phyloP scores from a whole-genome alignment of 2,888 invertebrate species.

The Sycophila texana region DNA sequence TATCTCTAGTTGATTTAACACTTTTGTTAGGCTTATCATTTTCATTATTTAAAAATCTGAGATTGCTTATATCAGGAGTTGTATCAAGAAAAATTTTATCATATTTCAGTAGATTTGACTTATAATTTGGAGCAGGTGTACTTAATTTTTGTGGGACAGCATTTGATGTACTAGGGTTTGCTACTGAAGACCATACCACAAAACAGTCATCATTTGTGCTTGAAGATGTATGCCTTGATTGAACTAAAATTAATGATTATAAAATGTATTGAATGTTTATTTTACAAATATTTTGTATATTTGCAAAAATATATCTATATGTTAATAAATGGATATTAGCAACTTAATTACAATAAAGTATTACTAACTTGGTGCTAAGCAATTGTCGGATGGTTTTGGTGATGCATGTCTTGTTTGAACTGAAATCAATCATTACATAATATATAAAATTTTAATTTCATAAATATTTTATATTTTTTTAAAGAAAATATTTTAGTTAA shows the following conservation, averaged over 20 bases:
- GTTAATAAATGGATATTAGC: neutral
- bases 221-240: conserved; percentile 8
- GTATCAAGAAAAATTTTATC: conserved; percentile 48
- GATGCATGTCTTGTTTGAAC: too few relatives aligned
- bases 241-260: conserved; percentile 45
- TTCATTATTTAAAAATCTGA: conserved; percentile 44
- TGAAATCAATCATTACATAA: neutral
- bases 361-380: neutral
- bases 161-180: conserved; percentile 32
- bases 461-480: too few relatives aligned
- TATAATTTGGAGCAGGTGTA: neutral
- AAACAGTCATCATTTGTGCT: conserved; percentile 61
- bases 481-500: too few relatives aligned
- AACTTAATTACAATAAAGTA: neutral
- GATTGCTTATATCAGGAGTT: conserved; percentile 29
- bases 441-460: too few relatives aligned
- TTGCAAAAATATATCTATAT: too few relatives aligned
- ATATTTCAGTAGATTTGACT: neutral
- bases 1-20: conserved; percentile 33
- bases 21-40: conserved; percentile 41
- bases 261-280: neutral
- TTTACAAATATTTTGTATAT: too few relatives aligned
- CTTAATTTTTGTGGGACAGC: neutral
- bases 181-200: conserved; percentile 62
- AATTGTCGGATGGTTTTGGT: too few relatives aligned